phyloP scores from a whole-genome alignment of 2,888 invertebrate genomes.

The Vesta saturnalis region DNA sequence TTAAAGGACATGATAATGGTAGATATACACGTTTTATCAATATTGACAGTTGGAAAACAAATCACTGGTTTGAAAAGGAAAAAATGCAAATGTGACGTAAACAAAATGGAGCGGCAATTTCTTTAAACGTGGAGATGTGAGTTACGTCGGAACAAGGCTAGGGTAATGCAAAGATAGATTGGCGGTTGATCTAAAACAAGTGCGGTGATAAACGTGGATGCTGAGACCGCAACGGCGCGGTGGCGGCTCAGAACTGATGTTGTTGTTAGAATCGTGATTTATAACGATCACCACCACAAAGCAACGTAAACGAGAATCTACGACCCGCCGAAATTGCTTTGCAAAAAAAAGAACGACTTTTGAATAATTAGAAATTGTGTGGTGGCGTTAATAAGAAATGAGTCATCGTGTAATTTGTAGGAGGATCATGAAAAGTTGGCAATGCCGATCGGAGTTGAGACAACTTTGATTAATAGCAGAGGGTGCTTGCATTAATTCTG shows the following conservation, averaged over 20 bases:
- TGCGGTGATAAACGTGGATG: conserved; percentile 61
- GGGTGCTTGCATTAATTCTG: conserved; percentile 51
- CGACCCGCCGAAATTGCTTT: neutral
- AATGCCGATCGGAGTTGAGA: conserved; percentile 43
- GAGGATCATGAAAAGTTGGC: conserved; percentile 36
- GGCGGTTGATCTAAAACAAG: conserved; percentile 61
- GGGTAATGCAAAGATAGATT: conserved; percentile 55
- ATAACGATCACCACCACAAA: conserved; percentile 58
- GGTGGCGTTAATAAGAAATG: conserved; percentile 10
- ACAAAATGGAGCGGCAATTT: conserved; percentile 38
- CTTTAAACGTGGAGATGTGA: conserved; percentile 34
- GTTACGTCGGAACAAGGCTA: conserved; percentile 39
- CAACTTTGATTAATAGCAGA: conserved; percentile 47
- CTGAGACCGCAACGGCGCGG: conserved; percentile 54
- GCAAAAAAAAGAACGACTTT: neutral
- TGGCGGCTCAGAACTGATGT: conserved; percentile 58
- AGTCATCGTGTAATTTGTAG: conserved; percentile 32
- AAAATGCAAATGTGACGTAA: conserved; percentile 37
- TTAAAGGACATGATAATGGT: neutral
- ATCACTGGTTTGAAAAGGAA: neutral
- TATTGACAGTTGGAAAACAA: conserved; percentile 2
- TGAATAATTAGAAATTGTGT: neutral
- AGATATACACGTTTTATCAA: conserved; percentile 12
- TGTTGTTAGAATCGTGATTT: conserved; percentile 61
- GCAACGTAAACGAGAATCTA: conserved; percentile 5